These are phyloP conservation scores for Teleopsis dalmanni DNA, from an alignment of 1,140 invertebrate species.

Conservation along the genomic window DNA sequence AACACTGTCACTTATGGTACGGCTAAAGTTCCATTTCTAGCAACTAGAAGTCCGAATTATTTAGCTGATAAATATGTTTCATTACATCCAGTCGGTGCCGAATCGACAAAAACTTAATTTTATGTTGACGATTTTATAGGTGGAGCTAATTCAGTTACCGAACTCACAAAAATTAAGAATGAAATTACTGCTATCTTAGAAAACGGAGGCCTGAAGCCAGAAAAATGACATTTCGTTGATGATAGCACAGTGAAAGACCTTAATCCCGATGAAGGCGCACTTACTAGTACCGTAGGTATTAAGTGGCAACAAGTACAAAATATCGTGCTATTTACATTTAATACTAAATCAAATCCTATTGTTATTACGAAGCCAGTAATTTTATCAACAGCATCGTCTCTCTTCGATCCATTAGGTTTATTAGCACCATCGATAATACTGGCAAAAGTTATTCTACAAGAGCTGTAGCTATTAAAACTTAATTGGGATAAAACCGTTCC, in stretches of 20 bases:
- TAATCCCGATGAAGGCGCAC: neutral
- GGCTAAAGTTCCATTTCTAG: constrained; percentile 36
- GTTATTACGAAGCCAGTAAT: neutral
- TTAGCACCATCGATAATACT: neutral
- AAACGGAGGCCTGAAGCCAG: constrained; percentile 9
- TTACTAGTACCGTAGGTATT: neutral
- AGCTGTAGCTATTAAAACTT: too few relatives aligned
- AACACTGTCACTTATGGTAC: constrained; percentile 37
- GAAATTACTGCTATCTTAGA: neutral
- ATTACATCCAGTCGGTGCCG: neutral
- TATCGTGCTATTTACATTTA: neutral
- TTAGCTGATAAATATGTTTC: neutral
- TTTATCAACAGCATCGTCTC: neutral
- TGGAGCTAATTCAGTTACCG: neutral
- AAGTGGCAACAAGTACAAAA: neutral
- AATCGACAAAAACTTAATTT: neutral
- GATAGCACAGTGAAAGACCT: neutral
- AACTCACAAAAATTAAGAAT: neutral
- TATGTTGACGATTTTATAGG: neutral
- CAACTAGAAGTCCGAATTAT: constrained; percentile 16
- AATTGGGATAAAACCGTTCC: neutral
- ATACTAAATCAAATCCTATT: neutral
- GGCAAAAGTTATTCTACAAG: too few relatives aligned
- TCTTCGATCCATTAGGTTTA: neutral
- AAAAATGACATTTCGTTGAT: constrained; percentile 6